Evolutionary conservation across 2,797 vertebrate species (phyloP).

Genomic region (Halcyon smyrnensis): DNA sequence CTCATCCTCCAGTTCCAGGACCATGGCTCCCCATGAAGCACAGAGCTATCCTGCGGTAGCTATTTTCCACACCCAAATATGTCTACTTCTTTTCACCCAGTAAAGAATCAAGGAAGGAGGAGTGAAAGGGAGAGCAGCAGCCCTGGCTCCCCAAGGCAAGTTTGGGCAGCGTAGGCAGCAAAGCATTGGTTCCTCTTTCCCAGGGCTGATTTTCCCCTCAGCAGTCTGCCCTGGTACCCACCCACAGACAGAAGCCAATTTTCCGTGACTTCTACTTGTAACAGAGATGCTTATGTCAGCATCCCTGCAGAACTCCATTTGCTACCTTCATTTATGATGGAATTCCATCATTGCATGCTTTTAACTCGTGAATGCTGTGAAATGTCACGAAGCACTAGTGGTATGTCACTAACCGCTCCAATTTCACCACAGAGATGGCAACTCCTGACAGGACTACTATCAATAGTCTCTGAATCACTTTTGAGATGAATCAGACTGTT

Average conservation of each 20-base stretch:
- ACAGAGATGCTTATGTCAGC: neutral
- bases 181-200: neutral
- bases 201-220: neutral
- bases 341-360: neutral
- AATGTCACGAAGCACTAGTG: neutral
- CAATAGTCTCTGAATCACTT: slow-evolving; percentile 60
- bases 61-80: neutral
- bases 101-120: neutral
- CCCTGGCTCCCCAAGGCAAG: neutral
- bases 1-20: neutral
- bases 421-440: neutral
- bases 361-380: neutral
- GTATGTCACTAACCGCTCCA: neutral
- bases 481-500: slow-evolving; percentile 53
- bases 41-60: neutral
- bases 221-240: neutral
- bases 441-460: slow-evolving; percentile 12
- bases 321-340: neutral
- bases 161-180: neutral
- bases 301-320: neutral
- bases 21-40: neutral
- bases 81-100: neutral
- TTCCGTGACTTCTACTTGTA: neutral
- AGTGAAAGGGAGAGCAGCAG: neutral
- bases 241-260: neutral